phyloP scores from a whole-genome alignment of 2,113 vertebrate species.

The Bos javanicus region DNA sequence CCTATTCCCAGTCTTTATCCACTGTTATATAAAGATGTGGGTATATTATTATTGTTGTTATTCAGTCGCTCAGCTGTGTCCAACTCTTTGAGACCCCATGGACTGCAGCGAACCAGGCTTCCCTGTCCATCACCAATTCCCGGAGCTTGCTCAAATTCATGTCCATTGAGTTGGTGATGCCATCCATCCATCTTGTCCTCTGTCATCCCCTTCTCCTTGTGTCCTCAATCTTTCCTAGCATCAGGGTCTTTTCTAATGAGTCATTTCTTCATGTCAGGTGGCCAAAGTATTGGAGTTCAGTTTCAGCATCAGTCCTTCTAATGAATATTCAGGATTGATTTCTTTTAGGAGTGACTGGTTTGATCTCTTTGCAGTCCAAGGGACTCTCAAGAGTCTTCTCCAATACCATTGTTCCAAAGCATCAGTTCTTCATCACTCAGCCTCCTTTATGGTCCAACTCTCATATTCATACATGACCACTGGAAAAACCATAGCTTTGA shows the following conservation, averaged over 20 bases:
- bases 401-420: background rate
- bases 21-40: background rate
- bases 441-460: background rate
- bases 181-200: background rate
- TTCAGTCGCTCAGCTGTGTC: background rate
- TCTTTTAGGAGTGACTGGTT: background rate
- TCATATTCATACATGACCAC: background rate
- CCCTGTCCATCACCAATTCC: background rate
- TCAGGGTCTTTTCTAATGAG: background rate
- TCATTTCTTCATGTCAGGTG: background rate
- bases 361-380: background rate
- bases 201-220: accelerated
- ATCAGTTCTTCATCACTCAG: background rate
- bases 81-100: background rate
- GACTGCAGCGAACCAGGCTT: accelerated
- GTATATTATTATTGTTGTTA: background rate
- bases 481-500: background rate
- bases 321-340: background rate
- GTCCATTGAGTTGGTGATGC: background rate
- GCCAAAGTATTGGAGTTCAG: background rate
- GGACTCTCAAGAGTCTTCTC: background rate
- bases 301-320: background rate
- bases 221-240: background rate
- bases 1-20: background rate
- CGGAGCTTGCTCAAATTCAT: background rate